Evolutionary conservation across 2,113 vertebrate species (phyloP), one percentile per base, ranked within the genome.

Genomic region (Oreochromis aureus): DNA sequence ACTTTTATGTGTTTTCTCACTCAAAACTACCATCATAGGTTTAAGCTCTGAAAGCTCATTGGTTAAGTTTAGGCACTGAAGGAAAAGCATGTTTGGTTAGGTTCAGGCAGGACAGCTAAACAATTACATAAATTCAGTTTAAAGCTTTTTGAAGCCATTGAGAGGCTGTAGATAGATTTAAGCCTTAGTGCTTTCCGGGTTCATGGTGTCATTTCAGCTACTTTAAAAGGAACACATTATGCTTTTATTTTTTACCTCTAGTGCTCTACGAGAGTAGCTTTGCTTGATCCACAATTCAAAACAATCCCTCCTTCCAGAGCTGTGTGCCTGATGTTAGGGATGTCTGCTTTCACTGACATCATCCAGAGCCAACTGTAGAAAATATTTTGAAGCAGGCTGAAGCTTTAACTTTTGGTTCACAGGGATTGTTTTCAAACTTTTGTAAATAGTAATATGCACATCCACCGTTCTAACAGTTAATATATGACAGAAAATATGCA

Each of bases 31-130:
- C n/a, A 41, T 71, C 16, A 63, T 2, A 71, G n/a, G 12, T 44
- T 71, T 71, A 44, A 44, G n/a, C 19, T 24, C 66, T 71, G 36
- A 71, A 71, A 71, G 13, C 36, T 73, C 39, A 7, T 73, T 6
- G 12, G 39, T 46, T 46, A 46, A 10, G 39, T 73, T 46, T 46
- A 18, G 66, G 36, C 36, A 2, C 32, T 41, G 36, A 71, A 41
- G 61, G 61, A 66, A 71, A 71, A 71, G 63, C 19, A 22, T 6
- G 11, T 24, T 71, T 24, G n/a, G 19, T 69, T 69, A 0, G 36
- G 36, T 44, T 1, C n/a, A 0, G 0, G 3, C 10, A 69, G 63
- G 22, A 69, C 63, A 69, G 1, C 34, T 39, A 69, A 69, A 69
- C 19, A 69, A 69, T 41, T 41, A 22, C 10, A 63, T 63, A 0